These are phyloP conservation scores for Callosobruchus maculatus DNA, from an alignment of 2,888 invertebrate genomes.

Conservation along the genomic window DNA sequence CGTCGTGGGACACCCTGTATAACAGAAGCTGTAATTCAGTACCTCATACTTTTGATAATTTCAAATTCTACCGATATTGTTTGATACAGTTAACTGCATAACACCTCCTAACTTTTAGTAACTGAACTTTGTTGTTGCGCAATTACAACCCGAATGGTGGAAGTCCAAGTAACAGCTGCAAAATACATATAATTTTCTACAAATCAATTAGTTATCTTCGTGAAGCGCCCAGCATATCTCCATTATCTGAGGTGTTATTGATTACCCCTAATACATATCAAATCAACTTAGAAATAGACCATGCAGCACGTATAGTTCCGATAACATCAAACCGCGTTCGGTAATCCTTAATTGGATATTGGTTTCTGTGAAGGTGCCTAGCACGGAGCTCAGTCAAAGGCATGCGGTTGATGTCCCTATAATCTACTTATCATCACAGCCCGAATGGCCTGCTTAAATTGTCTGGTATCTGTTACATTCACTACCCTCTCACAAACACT, in stretches of 20 bases:
- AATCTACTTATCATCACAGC: slow-evolving; percentile 23
- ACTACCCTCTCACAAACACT: background rate
- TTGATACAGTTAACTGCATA: too few species aligned
- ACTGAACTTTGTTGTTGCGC: too few species aligned
- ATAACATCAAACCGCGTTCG: slow-evolving; percentile 31
- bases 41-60: too few species aligned
- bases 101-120: too few species aligned
- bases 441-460: slow-evolving; percentile 9
- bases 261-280: slow-evolving; percentile 7
- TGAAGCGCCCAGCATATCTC: background rate
- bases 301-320: slow-evolving; percentile 23
- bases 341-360: slow-evolving; percentile 37
- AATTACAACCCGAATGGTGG: too few species aligned
- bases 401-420: slow-evolving; percentile 16
- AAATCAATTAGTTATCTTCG: too few species aligned
- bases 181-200: too few species aligned
- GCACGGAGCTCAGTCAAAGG: slow-evolving; percentile 26
- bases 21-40: too few species aligned
- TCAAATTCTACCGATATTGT: too few species aligned
- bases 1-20: too few species aligned
- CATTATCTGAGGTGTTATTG: slow-evolving; percentile 2
- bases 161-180: too few species aligned
- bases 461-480: slow-evolving; percentile 1
- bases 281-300: slow-evolving; percentile 12
- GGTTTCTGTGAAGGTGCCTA: slow-evolving; percentile 33